Conservation (phyloP, 2,113 vertebrate species). For the Burhinus bistriatus region DNA sequence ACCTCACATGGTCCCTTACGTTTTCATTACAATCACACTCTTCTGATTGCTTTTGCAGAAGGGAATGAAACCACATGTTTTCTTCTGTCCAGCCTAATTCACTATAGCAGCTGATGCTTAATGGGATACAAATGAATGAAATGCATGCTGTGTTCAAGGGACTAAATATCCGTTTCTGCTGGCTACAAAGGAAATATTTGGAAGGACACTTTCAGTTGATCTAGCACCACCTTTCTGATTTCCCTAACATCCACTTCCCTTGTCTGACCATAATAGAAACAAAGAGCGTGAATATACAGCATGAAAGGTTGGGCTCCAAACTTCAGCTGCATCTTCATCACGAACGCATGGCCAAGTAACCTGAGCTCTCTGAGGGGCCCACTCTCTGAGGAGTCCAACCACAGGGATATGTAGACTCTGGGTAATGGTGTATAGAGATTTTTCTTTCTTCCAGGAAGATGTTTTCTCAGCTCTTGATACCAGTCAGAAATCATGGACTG, state of each 20-base stretch:
- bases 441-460: background rate
- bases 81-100: background rate
- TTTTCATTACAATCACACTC: background rate
- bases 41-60: background rate
- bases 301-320: background rate
- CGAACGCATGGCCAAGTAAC: background rate
- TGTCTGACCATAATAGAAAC: background rate
- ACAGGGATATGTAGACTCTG: background rate
- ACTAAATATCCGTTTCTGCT: background rate
- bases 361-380: background rate
- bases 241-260: background rate
- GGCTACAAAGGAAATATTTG: background rate
- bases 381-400: background rate
- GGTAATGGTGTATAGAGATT: background rate
- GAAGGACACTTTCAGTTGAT: background rate
- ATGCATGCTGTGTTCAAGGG: background rate
- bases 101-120: background rate
- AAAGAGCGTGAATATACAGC: background rate
- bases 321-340: background rate
- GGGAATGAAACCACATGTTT: background rate
- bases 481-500: background rate
- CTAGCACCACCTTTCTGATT: background rate
- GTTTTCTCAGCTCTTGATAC: conserved; percentile 16
- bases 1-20: background rate
- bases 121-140: background rate